Evolutionary conservation across 2,888 invertebrate species (phyloP).

Genomic region (Eupithecia vulgata): DNA sequence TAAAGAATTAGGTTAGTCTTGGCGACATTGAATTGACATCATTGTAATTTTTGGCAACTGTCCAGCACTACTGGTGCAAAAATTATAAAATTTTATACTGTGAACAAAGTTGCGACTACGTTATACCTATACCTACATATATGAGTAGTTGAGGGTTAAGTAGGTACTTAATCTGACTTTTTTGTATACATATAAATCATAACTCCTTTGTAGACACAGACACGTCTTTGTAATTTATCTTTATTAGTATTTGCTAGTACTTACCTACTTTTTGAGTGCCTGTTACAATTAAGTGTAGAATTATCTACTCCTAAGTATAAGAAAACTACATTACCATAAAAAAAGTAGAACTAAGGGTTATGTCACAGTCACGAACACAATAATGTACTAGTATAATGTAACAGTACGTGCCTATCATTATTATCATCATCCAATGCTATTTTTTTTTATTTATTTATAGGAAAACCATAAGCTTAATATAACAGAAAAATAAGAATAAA

Average conservation of each 20-base stretch:
- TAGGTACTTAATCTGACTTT: background rate
- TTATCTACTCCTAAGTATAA: background rate
- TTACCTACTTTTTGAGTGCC: background rate
- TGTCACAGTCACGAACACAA: too few relatives aligned
- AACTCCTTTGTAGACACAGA: slow-evolving; percentile 1
- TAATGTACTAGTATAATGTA: too few relatives aligned
- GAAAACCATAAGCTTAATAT: too few relatives aligned
- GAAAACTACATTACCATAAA: background rate
- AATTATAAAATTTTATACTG: background rate
- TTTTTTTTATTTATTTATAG: too few relatives aligned
- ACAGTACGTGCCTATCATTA: too few relatives aligned
- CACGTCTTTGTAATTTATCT: background rate
- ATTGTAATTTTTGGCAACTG: background rate
- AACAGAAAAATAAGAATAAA: too few relatives aligned
- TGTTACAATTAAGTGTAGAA: background rate
- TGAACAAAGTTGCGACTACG: background rate
- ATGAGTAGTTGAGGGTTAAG: slow-evolving; percentile 3
- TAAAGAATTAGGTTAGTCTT: background rate
- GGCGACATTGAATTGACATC: background rate
- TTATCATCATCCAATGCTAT: too few relatives aligned
- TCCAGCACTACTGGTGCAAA: background rate
- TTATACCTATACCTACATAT: background rate
- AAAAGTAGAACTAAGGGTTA: too few relatives aligned
- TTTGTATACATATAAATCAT: background rate
- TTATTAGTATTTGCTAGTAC: background rate